Evolutionary conservation across 1,140 invertebrate genomes (phyloP), one percentile per base, ranked within the genome.

Genomic region (Probaryconus sp.): DNA sequence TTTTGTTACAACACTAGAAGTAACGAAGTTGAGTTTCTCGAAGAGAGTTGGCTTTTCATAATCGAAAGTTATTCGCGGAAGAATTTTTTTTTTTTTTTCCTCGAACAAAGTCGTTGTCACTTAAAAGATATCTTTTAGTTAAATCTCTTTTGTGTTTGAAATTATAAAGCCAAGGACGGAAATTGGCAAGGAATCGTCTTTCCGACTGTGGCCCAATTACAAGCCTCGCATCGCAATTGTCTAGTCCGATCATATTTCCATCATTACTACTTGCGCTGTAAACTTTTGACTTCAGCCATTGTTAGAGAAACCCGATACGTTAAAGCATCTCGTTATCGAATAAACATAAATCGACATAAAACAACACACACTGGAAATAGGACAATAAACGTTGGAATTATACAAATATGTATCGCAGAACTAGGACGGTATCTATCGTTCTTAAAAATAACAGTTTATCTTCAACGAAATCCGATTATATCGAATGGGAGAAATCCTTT

Each of bases 181-280:
- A 60, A 60, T 48, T 60, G 55, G 11, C 31, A 18, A 37, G 33
- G 55, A 60, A 28, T 60, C 33, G 5, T 47, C 42, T 60, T 47
- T 38, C 42, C 21, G 2, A 30, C 10, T 14, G 20, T 37, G 6
- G 30, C 17, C 55, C 43, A 47, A 48, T 60, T 60, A 60, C 38
- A 21, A 2, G 7, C 7, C 24, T 10, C 26, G 21, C 10, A 17
- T 24, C 31, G 13, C 42, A 24, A 60, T 60, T 7, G 16, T 38
- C 47, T 21, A 9, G 55, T 47, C 55, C 9, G 55, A 58, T 58
- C 55, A 37, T 58, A 58, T 58, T 60, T 60, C 55, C 55, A 48
- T 21, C 42, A 38, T 47, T 60, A 60, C 55, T 43, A 48, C 55
- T 60, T 18, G n/a, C 31, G 14, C 10, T 2, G 31, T 26, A 0